phyloP scores from a whole-genome alignment of 2,113 vertebrate genomes.

The Forbesichthys agassizii region DNA sequence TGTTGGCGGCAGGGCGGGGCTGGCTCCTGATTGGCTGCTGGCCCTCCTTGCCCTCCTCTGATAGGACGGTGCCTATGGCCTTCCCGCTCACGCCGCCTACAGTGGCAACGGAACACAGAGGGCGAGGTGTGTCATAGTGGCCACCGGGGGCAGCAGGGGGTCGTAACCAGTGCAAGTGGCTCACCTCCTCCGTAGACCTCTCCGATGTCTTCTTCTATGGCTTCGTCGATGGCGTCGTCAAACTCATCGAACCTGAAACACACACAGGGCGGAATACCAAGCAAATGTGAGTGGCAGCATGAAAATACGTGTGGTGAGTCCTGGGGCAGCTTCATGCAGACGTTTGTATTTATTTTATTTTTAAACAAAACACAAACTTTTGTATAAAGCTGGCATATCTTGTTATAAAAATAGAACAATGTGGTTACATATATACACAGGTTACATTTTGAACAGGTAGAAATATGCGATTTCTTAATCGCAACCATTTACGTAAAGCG shows the following conservation, averaged over 20 bases:
- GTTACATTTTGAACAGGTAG: background rate
- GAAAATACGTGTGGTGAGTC: too few relatives aligned
- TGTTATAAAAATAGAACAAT: background rate
- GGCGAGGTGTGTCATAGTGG: too few relatives aligned
- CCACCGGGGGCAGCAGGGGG: too few relatives aligned
- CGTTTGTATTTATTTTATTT: background rate
- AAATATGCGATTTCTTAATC: background rate
- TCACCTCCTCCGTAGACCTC: constrained; percentile 87
- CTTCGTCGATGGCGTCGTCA: constrained; percentile 97
- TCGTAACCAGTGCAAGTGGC: background rate
- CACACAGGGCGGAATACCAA: background rate
- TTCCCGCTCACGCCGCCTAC: constrained; percentile 80
- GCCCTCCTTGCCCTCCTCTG: constrained; percentile 84
- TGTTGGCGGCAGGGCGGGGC: constrained; percentile 73
- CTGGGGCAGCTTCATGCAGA: too few relatives aligned
- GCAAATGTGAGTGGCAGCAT: too few relatives aligned
- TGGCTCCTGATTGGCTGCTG: constrained; percentile 82
- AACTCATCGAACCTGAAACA: constrained; percentile 92
- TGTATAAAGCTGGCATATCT: background rate
- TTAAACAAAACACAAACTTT: background rate
- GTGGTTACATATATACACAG: too few relatives aligned
- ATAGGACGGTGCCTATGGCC: constrained; percentile 82
- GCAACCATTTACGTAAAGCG: too few relatives aligned
- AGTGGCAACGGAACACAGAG: background rate
- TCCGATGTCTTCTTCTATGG: constrained; percentile 93